These are phyloP conservation scores for Cherax quadricarinatus DNA, from an alignment of 1,140 invertebrate species.

Conservation along the genomic window DNA sequence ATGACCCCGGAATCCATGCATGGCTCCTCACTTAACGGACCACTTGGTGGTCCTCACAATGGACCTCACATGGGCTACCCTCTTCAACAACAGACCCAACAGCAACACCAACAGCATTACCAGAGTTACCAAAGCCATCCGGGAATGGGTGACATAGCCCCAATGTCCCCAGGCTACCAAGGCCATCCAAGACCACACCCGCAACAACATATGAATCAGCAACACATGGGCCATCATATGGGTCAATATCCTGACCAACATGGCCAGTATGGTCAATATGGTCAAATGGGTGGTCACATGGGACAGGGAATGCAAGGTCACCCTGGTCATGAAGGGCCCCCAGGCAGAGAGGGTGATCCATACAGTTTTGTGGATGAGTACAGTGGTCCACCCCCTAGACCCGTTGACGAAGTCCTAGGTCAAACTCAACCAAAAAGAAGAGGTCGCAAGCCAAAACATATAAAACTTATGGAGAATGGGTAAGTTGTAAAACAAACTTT, in stretches of 20 bases:
- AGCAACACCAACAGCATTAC: constrained; percentile 76
- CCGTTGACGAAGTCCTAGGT: constrained; percentile 72
- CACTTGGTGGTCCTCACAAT: constrained; percentile 74
- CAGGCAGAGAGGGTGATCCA: constrained; percentile 68
- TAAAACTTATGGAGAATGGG: constrained; percentile 73
- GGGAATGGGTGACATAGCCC: constrained; percentile 68
- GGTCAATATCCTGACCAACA: constrained; percentile 61
- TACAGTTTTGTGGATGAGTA: constrained; percentile 73
- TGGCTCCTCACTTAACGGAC: constrained; percentile 61
- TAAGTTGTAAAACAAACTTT: constrained; percentile 24
- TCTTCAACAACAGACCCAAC: constrained; percentile 72
- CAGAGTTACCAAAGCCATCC: constrained; percentile 59
- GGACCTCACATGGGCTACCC: constrained; percentile 74
- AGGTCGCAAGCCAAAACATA: constrained; percentile 73
- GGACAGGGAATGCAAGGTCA: constrained; percentile 64
- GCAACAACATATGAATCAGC: constrained; percentile 58
- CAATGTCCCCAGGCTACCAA: constrained; percentile 73
- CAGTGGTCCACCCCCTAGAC: constrained; percentile 67
- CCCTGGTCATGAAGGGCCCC: constrained; percentile 65
- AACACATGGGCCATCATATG: constrained; percentile 65
- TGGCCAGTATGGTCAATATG: constrained; percentile 61
- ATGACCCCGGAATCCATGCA: constrained; percentile 66
- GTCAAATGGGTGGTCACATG: constrained; percentile 67
- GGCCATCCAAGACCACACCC: constrained; percentile 51
- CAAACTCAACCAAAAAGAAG: constrained; percentile 69